Evolutionary conservation across 2,113 vertebrate species (phyloP), one percentile per base, ranked within the genome.

Genomic region (Trogon surrucura): DNA sequence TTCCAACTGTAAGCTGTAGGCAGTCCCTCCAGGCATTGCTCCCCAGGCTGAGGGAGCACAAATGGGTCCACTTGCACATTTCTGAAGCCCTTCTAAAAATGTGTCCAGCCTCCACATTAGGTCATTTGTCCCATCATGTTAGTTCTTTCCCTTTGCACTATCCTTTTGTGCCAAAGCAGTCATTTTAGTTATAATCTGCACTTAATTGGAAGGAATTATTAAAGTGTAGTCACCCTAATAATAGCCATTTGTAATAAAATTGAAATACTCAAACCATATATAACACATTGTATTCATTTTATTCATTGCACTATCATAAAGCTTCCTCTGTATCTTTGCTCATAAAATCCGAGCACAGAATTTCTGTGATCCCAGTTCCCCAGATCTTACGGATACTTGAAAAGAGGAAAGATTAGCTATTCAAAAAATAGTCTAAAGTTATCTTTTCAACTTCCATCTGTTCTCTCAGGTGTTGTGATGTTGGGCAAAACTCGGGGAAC

Each of bases 241-340:
- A 57, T 56, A 93, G 80, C 75, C 29, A 71, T 91, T 85, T 90
- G 79, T 80, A 96, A 96, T 96, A 96, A 97, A 97, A 86, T 26
- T 56, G 14, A 94, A 94, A 69, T 90, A 77, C 25, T 6, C 44
- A 85, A 96, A 91, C 79, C 77, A 8, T 80, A 53, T 88, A 51
- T 53, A 80, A 83, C 45, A 83, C 44, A 92, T 90, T 74, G 92
- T 95, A 95, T 93, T 92, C 67, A 60, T 96, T 95, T 96, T 1
- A 3, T 96, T 93, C 81, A 36, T 53, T 93, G 69, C 58, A 71
- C 27, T 73, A 11, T 67, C 48, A 53, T 41, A 13, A 85, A 85
- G 26, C 74, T 95, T 83, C 48, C 70, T 65, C 47, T 62, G 8
- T 51, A 44, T 71, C 51, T 67, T 54, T 81, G 32, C 79, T 91